Evolutionary conservation across 2,888 invertebrate species (phyloP), one percentile per base, ranked within the genome.

Genomic region (Polylopha cassiicola): DNA sequence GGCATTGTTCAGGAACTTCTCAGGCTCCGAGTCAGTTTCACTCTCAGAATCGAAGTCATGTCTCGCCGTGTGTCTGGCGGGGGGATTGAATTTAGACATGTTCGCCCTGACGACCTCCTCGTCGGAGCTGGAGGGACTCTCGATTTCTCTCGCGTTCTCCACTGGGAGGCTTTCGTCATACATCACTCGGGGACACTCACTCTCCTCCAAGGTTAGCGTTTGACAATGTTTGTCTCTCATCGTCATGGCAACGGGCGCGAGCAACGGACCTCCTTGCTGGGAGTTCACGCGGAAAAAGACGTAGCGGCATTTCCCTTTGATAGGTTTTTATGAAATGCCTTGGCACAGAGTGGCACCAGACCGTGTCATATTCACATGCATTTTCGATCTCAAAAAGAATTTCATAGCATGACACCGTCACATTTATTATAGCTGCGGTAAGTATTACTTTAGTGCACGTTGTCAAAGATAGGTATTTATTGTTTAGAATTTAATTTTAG

Each of bases 131-230:
- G 61, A 66, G 0, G 86, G 82, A 50, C 89, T 89, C 4, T 87
- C 86, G 20, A 89, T 86, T 48, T 90, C 89, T 50, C 79, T 81
- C 1, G 87, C 87, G 51, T 88, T 85, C 37, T 80, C 69, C 26
- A 88, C 88, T 37, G 85, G 81, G 28, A 89, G 87, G 2, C 86
- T 87, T 62, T 89, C 89, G 73, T 90, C 89, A 59, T 87, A 88
- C 86, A 87, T 87, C 37, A 67, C 76, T 55, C 61, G 65, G 32
- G 58, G 64, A 67, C 63, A 56, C 22, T 55, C 56, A 43, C 34
- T 46, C 44, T 48, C 55, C 43, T 60, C 61, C 41, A 65, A 58
- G 46, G 50, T 55, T 42, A 64, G 55, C n/a, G 84, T 84, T 53
- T 84, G 84, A 58, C 81, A 80, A 55, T 82, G 82, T 81, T 84